A percentile compares a stretch with the other conserved stretches of the same genome.
Conservation (phyloP, 2,797 vertebrate species). For the Ctenopoma kingsleyae region DNA sequence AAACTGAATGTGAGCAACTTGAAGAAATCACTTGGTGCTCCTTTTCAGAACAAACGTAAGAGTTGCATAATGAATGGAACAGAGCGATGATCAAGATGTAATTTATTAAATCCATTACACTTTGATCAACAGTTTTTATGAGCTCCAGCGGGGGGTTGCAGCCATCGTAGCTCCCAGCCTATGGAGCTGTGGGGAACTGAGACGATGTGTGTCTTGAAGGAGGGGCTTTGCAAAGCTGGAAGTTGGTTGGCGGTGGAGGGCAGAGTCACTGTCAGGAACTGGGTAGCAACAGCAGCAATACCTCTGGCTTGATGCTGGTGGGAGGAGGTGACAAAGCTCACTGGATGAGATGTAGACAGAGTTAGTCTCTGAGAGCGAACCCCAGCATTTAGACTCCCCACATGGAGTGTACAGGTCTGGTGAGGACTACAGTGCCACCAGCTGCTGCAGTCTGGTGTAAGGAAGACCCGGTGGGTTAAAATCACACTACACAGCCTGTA, state of each 20-base stretch:
- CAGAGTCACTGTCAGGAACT: constrained; percentile 81
- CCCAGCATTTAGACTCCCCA: constrained; percentile 39
- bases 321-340: constrained; percentile 80
- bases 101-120: background rate
- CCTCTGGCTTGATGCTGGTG: constrained; percentile 70
- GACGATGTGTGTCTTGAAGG: constrained; percentile 64
- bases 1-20: no score
- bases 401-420: constrained; percentile 31
- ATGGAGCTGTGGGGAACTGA: constrained; percentile 13
- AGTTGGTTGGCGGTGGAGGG: constrained; percentile 81
- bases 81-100: background rate
- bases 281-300: constrained; percentile 86
- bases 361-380: constrained; percentile 29
- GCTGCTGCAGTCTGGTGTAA: constrained; percentile 29
- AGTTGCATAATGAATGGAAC: background rate
- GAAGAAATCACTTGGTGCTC: background rate
- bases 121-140: background rate
- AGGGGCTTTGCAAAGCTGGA: constrained; percentile 75
- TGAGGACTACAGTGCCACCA: constrained; percentile 22
- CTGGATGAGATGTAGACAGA: constrained; percentile 51
- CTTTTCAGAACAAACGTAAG: background rate
- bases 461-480: constrained; percentile 5
- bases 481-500: background rate
- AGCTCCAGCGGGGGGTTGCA: background rate
- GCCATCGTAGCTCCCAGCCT: constrained; percentile 28